Percentiles rank a stretch among this genome's conserved stretches.
These are phyloP conservation scores for Myotis planiceps DNA, from an alignment of 2,797 vertebrate genomes.

Conservation along the genomic window DNA sequence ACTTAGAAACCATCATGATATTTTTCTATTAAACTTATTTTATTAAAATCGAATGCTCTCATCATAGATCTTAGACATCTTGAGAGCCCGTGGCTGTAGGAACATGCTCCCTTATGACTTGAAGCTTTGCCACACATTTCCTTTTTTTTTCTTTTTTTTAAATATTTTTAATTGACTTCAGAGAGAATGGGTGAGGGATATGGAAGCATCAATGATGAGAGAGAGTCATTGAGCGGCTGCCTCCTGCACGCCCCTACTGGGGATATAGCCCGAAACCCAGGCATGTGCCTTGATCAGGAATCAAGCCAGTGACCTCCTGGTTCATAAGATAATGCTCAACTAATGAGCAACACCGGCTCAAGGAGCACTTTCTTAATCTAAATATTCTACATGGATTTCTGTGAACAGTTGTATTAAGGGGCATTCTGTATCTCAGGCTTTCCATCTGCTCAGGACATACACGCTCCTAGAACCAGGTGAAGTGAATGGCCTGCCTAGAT, in stretches of 20 bases:
- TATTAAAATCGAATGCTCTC: background rate
- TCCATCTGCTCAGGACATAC: background rate
- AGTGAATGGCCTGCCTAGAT: background rate
- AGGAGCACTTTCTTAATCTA: background rate
- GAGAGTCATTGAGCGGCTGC: background rate
- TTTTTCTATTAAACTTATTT: background rate
- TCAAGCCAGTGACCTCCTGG: background rate
- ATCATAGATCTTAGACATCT: background rate
- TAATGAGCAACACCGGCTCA: background rate
- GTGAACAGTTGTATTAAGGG: background rate
- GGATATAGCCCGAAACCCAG: background rate
- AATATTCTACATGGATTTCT: background rate
- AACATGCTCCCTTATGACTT: background rate
- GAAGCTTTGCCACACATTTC: background rate
- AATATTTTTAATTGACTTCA: background rate
- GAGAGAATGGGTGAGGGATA: background rate
- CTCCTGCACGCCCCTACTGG: background rate
- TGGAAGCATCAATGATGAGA: background rate
- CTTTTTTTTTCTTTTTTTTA: background rate
- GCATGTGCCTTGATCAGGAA: background rate
- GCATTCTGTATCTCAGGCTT: background rate
- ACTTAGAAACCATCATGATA: background rate
- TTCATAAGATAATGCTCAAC: background rate
- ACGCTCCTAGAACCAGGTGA: background rate
- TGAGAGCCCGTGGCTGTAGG: fast-evolving